These are phyloP conservation scores for Psittacara wagleri DNA, from an alignment of 2,113 vertebrate genomes.

Conservation along the genomic window DNA sequence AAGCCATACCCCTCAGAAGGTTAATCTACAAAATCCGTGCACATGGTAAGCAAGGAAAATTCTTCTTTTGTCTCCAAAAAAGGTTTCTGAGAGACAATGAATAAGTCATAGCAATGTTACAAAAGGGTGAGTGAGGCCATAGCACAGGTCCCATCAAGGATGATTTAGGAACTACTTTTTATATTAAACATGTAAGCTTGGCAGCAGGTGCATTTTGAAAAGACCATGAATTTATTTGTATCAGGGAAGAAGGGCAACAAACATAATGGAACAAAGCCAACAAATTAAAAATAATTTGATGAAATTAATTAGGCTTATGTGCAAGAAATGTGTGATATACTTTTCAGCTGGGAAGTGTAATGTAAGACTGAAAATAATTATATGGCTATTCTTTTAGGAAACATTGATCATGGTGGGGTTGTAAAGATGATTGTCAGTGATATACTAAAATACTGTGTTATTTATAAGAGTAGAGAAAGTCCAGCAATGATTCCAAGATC, in stretches of 20 bases:
- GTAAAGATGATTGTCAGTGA: neutral
- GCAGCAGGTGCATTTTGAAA: constrained; percentile 13
- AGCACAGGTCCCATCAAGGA: neutral
- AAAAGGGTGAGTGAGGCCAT: neutral
- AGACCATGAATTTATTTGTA: constrained; percentile 1
- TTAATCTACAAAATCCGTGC: constrained; percentile 19
- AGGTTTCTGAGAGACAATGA: neutral
- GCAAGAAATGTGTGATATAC: constrained; percentile 23
- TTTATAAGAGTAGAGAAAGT: neutral
- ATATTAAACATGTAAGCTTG: constrained; percentile 22
- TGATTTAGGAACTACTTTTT: constrained; percentile 11
- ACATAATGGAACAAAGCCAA: constrained; percentile 49
- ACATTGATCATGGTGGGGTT: neutral
- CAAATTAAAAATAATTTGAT: constrained; percentile 63
- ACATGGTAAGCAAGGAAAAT: neutral
- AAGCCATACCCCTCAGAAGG: neutral
- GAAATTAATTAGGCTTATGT: constrained; percentile 66
- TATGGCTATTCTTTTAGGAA: neutral
- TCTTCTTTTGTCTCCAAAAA: neutral
- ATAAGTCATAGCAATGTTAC: neutral
- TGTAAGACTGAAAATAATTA: constrained; percentile 53
- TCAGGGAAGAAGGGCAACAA: constrained; percentile 17
- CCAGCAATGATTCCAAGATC: constrained; percentile 15
- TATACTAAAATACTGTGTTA: neutral
- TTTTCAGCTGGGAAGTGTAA: constrained; percentile 24